Evolutionary conservation across 2,888 invertebrate species (phyloP).

Genomic region (Brachyptera putata): DNA sequence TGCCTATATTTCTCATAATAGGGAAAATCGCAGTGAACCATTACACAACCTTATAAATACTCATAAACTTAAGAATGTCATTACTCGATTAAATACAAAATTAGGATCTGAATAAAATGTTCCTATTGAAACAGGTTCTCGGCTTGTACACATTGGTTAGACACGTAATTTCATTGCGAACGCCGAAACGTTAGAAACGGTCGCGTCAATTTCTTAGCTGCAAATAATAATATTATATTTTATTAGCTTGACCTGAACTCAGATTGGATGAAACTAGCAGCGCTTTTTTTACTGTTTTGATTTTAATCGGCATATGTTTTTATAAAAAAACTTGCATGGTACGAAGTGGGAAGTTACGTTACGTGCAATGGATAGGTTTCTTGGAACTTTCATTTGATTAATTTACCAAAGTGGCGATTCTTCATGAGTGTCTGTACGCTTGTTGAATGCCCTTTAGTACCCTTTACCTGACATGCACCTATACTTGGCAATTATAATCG

Average conservation of each 20-base stretch:
- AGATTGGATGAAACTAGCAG: too few species aligned
- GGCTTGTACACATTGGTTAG: background rate
- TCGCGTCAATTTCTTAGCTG: background rate
- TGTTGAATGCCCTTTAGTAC: too few species aligned
- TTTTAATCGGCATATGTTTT: background rate
- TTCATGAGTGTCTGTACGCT: too few species aligned
- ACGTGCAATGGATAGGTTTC: background rate
- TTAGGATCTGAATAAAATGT: background rate
- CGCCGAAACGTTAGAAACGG: background rate
- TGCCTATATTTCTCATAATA: too few species aligned
- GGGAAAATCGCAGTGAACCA: too few species aligned
- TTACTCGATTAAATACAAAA: conserved; percentile 2
- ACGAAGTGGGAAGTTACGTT: background rate
- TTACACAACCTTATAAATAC: too few species aligned
- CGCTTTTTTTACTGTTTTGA: too few species aligned
- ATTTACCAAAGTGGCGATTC: too few species aligned
- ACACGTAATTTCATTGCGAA: background rate
- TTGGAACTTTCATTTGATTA: too few species aligned
- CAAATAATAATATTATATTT: background rate
- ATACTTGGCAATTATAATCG: too few species aligned
- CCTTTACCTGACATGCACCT: too few species aligned
- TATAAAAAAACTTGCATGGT: background rate
- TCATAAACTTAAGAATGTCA: too few species aligned
- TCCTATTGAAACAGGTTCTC: background rate
- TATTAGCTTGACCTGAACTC: background rate